phyloP scores from a whole-genome alignment of 2,113 vertebrate genomes.

The Eretmochelys imbricata region DNA sequence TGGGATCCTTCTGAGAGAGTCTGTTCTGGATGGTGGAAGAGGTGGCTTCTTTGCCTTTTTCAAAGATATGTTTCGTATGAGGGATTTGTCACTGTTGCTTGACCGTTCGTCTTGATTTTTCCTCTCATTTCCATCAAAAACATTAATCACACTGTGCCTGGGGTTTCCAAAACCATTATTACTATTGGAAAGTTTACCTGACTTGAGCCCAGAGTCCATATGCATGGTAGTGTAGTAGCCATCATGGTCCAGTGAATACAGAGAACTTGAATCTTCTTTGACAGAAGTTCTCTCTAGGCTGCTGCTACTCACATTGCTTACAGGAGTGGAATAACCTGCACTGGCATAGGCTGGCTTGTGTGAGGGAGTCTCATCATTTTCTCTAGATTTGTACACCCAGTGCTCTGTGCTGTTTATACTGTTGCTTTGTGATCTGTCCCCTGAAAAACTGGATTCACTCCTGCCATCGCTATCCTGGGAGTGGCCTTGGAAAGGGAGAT shows the following conservation, averaged over 20 bases:
- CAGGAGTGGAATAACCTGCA: conserved; percentile 86
- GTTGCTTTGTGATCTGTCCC: conserved; percentile 77
- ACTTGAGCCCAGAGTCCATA: conserved; percentile 80
- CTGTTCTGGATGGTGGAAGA: conserved; percentile 91
- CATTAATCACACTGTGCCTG: conserved; percentile 85
- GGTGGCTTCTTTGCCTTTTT: conserved; percentile 95
- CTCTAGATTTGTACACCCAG: conserved; percentile 84
- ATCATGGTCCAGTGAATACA: conserved; percentile 89
- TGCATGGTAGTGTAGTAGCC: conserved; percentile 87
- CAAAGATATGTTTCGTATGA: conserved; percentile 92
- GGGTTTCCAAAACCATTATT: conserved; percentile 81
- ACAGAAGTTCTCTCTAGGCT: conserved; percentile 86
- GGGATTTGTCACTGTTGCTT: conserved; percentile 83
- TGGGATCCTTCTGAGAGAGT: conserved; percentile 90
- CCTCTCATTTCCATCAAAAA: conserved; percentile 85
- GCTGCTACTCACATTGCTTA: conserved; percentile 87
- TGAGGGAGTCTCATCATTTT: conserved; percentile 75
- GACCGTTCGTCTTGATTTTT: conserved; percentile 78
- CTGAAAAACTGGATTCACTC: conserved; percentile 84
- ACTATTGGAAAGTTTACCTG: conserved; percentile 73
- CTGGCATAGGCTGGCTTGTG: conserved; percentile 73
- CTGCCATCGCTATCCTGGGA: conserved; percentile 72
- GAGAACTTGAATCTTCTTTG: conserved; percentile 86
- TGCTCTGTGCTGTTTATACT: conserved; percentile 76
- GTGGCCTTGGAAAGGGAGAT: conserved; percentile 47